These are phyloP conservation scores for Spilosoma lubricipeda DNA, from an alignment of 2,888 invertebrate genomes.

Conservation along the genomic window DNA sequence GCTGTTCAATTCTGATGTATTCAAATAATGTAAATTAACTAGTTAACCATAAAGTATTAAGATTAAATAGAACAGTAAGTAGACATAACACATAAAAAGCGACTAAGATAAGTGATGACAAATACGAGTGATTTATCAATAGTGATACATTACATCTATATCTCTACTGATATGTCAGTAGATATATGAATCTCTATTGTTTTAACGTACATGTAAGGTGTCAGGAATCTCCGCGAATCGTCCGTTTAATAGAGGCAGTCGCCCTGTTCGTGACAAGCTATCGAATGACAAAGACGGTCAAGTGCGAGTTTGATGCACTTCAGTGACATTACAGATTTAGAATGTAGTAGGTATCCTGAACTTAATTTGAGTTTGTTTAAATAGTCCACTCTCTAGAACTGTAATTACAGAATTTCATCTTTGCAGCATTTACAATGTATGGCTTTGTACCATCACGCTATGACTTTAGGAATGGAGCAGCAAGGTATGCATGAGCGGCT, in stretches of 20 bases:
- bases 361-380: no score
- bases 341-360: not conserved
- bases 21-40: no score
- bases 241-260: not conserved
- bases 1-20: no score
- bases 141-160: not conserved
- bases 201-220: not conserved
- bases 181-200: not conserved
- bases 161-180: not conserved
- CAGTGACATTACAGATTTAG: not conserved
- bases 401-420: no score
- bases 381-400: not conserved
- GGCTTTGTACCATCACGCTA: no score
- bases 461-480: no score
- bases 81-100: not conserved
- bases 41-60: not conserved
- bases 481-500: no score
- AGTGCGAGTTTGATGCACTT: not conserved
- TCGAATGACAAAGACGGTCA: not conserved
- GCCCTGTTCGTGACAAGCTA: not conserved
- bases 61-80: no score
- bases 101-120: not conserved
- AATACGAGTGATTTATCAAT: not conserved
- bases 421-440: no score
- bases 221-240: not conserved